Conservation (phyloP, 2,888 invertebrate species). For the Hirtodrosophila alboralis region DNA sequence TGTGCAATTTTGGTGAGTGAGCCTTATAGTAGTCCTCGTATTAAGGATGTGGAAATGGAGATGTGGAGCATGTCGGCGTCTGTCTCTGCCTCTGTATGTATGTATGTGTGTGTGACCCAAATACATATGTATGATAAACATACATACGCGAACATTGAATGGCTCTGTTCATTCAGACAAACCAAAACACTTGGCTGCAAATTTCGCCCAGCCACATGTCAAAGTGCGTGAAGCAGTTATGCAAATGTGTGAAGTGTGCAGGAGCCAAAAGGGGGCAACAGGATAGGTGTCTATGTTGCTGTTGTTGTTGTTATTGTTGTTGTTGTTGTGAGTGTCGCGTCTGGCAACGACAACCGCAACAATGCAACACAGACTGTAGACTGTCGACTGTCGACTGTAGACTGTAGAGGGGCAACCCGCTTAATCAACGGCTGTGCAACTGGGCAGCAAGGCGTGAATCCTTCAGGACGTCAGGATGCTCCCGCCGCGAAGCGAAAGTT, state of each 20-base stretch:
- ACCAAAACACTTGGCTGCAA: constrained; percentile 63
- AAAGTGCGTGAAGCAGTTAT: constrained; percentile 77
- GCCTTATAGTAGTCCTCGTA: constrained; percentile 28
- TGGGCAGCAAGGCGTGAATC: constrained; percentile 52
- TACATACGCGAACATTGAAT: constrained; percentile 36
- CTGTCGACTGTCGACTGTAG: no score
- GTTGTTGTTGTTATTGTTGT: constrained; percentile 20
- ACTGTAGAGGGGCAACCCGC: constrained; percentile 19
- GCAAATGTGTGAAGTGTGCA: constrained; percentile 65
- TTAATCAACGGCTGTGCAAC: constrained; percentile 59
- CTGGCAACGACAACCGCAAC: constrained; percentile 54
- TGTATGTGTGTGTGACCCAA: constrained; percentile 37
- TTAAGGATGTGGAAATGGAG: constrained; percentile 33
- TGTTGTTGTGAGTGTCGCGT: constrained; percentile 44
- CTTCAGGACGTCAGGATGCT: constrained; percentile 38
- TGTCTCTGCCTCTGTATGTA: constrained; percentile 27
- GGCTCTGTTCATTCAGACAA: constrained; percentile 65
- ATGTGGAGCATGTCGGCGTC: constrained; percentile 42
- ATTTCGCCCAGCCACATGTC: constrained; percentile 63
- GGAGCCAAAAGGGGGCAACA: constrained; percentile 19
- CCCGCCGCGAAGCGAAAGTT: constrained; percentile 70
- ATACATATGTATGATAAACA: constrained; percentile 66
- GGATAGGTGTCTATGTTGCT: constrained; percentile 38
- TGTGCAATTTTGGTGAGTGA: constrained; percentile 44
- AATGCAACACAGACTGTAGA: constrained; percentile 48